Evolutionary conservation across 2,797 vertebrate species (phyloP).

Genomic region (Distichodus sexfasciatus): DNA sequence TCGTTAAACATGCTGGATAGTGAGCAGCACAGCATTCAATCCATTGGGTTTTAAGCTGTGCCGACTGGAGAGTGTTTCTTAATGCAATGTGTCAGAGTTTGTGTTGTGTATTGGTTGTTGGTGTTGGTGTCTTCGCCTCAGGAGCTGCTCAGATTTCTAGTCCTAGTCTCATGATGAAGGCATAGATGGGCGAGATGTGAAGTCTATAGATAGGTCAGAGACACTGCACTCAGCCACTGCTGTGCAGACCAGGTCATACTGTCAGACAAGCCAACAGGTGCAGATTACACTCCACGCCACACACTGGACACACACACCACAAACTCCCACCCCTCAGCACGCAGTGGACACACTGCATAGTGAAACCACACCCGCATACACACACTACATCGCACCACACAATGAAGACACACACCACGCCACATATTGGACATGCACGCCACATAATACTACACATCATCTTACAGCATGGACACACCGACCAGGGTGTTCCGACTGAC

Average conservation of each 20-base stretch:
- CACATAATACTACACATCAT: too few species aligned
- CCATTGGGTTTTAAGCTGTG: too few species aligned
- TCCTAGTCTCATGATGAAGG: constrained; percentile 44
- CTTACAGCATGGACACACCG: too few species aligned
- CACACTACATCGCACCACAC: background rate
- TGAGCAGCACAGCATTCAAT: too few species aligned
- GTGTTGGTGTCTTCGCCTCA: background rate
- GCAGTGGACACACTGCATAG: too few species aligned
- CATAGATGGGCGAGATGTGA: constrained; percentile 36
- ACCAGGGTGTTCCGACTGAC: too few species aligned
- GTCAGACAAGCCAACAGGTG: constrained; percentile 73
- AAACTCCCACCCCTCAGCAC: background rate
- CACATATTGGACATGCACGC: too few species aligned
- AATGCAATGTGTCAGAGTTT: background rate
- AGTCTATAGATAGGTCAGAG: constrained; percentile 77
- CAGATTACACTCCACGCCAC: constrained; percentile 48
- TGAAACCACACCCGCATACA: too few species aligned
- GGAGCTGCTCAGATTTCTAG: constrained; percentile 39
- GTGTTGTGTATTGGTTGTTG: background rate
- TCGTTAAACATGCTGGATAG: too few species aligned
- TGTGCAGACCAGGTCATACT: constrained; percentile 67
- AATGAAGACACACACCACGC: too few species aligned
- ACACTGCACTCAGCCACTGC: constrained; percentile 71
- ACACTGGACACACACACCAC: background rate
- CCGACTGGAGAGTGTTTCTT: background rate